Conservation (phyloP, 2,888 invertebrate species). For the Parnassius apollo region DNA sequence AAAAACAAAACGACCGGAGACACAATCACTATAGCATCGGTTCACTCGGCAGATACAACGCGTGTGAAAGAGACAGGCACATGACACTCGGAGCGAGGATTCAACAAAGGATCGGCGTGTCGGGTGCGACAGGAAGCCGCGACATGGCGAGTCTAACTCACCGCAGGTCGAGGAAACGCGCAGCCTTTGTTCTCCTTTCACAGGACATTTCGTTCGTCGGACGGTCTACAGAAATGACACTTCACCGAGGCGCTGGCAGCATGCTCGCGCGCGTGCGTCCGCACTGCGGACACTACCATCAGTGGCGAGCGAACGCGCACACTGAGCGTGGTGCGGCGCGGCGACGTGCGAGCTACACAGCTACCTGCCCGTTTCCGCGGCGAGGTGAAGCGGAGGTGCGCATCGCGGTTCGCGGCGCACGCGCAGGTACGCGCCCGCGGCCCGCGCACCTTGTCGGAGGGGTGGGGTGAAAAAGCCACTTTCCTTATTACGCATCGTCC, state of each 20-base stretch:
- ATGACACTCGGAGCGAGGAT: slow-evolving; percentile 65
- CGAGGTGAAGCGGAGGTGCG: slow-evolving; percentile 73
- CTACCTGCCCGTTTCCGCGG: slow-evolving; percentile 55
- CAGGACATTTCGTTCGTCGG: slow-evolving; percentile 75
- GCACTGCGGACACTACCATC: slow-evolving; percentile 76
- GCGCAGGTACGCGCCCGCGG: slow-evolving; percentile 60
- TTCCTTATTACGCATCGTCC: slow-evolving; percentile 26
- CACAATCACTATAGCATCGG: slow-evolving; percentile 54
- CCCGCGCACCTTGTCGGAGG: slow-evolving; percentile 36
- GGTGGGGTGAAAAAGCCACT: slow-evolving; percentile 27
- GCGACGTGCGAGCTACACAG: slow-evolving; percentile 52
- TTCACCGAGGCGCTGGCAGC: slow-evolving; percentile 69
- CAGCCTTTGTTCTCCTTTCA: slow-evolving; percentile 77
- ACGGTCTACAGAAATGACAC: slow-evolving; percentile 64
- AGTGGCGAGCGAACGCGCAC: slow-evolving; percentile 79
- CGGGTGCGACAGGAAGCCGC: slow-evolving; percentile 64
- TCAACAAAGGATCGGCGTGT: slow-evolving; percentile 66
- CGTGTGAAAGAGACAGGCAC: slow-evolving; percentile 72
- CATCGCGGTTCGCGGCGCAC: slow-evolving; percentile 76
- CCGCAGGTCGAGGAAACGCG: slow-evolving; percentile 79
- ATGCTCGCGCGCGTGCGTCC: slow-evolving; percentile 69
- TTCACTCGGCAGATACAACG: slow-evolving; percentile 53
- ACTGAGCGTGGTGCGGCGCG: slow-evolving; percentile 58
- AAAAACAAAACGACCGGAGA: slow-evolving; percentile 37
- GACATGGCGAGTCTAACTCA: slow-evolving; percentile 66